Conservation (phyloP, 64 coral and sea anemone species). For the Montipora foliosa region DNA sequence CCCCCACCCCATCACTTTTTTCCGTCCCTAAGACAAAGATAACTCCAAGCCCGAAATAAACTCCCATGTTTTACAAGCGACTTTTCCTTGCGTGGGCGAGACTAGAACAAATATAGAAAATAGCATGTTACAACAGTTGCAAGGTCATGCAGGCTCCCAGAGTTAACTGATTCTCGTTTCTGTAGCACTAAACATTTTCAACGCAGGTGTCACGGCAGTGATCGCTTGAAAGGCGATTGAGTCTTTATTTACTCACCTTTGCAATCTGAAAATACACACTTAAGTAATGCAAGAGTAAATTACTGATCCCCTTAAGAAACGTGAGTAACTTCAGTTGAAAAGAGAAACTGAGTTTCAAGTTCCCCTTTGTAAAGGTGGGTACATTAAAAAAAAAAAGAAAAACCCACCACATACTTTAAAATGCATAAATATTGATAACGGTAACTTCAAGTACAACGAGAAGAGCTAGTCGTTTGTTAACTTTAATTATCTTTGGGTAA, state of each 20-base stretch:
- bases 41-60: too few species aligned
- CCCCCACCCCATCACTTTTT: too few species aligned
- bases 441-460: background rate
- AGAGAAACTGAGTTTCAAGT: background rate
- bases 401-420: background rate
- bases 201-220: background rate
- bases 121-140: too few species aligned
- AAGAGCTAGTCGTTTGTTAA: background rate
- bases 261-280: background rate
- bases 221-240: background rate
- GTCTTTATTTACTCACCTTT: constrained; percentile 13
- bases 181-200: background rate
- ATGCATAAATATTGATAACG: background rate
- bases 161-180: background rate
- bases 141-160: too few species aligned
- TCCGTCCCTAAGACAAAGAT: too few species aligned
- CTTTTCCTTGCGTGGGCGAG: too few species aligned
- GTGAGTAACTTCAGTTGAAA: background rate
- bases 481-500: background rate
- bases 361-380: background rate
- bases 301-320: background rate
- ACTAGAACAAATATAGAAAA: too few species aligned
- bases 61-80: too few species aligned
- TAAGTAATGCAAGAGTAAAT: background rate
- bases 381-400: too few species aligned